Evolutionary conservation across 1,140 invertebrate genomes (phyloP).

Genomic region (Drosophila oshimai): DNA sequence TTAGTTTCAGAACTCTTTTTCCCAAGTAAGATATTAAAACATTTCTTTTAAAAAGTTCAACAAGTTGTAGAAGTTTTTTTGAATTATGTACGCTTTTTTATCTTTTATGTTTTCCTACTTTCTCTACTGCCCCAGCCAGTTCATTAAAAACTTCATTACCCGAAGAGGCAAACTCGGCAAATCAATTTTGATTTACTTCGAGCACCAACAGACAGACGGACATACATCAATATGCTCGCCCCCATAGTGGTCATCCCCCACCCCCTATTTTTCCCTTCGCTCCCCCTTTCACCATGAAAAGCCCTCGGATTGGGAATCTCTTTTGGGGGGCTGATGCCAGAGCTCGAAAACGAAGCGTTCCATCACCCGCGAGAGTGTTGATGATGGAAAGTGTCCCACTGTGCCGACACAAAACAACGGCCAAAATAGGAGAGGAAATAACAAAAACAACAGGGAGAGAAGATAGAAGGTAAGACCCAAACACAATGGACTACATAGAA

Average conservation of each 20-base stretch:
- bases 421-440: slow-evolving; percentile 21
- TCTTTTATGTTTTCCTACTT: neutral
- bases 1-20: no score
- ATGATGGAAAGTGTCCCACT: slow-evolving; percentile 80
- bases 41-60: no score
- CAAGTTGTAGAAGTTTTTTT: no score
- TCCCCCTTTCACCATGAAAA: neutral
- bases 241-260: slow-evolving; percentile 13
- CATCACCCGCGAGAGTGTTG: slow-evolving; percentile 68
- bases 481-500: slow-evolving; percentile 45
- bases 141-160: slow-evolving; percentile 74
- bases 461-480: slow-evolving; percentile 33
- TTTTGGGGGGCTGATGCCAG: slow-evolving; percentile 39
- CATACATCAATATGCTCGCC: slow-evolving; percentile 50
- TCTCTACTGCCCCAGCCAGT: slow-evolving; percentile 29
- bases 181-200: slow-evolving; percentile 76
- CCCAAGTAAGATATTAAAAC: no score
- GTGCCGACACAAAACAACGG: slow-evolving; percentile 52
- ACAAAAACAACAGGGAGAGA: slow-evolving; percentile 36
- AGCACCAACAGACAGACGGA: slow-evolving; percentile 16
- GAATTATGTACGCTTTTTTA: neutral
- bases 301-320: slow-evolving; percentile 43
- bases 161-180: slow-evolving; percentile 30
- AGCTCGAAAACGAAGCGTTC: slow-evolving; percentile 67
- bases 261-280: neutral